A percentile compares a stretch with the other conserved stretches of the same genome.
Conservation (phyloP, 2,113 vertebrate genomes). For the Ginglymostoma cirratum region DNA sequence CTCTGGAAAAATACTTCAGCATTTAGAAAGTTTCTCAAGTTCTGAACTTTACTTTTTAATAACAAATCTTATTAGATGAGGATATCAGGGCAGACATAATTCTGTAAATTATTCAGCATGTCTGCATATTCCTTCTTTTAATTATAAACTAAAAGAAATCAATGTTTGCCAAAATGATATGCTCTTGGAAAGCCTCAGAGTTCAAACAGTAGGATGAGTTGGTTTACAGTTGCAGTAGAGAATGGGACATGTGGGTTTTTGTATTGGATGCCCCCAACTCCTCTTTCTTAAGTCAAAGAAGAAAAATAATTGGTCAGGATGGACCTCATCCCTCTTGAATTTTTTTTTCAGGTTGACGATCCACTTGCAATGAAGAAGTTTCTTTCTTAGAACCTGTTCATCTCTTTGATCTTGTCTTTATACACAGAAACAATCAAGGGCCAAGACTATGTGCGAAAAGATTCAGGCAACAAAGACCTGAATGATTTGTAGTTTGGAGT, state of each 20-base stretch:
- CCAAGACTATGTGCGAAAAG: background rate
- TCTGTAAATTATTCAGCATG: slow-evolving; percentile 17
- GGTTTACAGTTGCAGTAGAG: background rate
- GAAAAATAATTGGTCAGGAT: background rate
- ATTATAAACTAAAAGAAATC: slow-evolving; percentile 12
- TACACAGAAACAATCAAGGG: background rate
- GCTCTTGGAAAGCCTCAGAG: background rate
- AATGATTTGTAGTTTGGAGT: background rate
- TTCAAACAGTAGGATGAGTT: slow-evolving; percentile 18
- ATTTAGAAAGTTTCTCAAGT: background rate
- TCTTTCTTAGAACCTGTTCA: background rate
- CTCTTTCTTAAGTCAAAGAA: background rate
- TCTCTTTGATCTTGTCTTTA: background rate
- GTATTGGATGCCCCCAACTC: background rate
- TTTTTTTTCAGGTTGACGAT: background rate
- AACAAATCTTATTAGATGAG: background rate
- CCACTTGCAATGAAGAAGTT: background rate
- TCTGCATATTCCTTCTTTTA: slow-evolving; percentile 7
- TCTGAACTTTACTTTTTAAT: background rate
- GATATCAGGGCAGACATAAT: background rate
- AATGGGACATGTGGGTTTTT: background rate
- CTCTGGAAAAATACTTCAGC: background rate
- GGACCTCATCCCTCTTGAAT: background rate
- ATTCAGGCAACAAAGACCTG: background rate
- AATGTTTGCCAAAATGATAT: background rate